Evolutionary conservation across 2,113 vertebrate genomes (phyloP).

Genomic region (Lamprologus lemairii): DNA sequence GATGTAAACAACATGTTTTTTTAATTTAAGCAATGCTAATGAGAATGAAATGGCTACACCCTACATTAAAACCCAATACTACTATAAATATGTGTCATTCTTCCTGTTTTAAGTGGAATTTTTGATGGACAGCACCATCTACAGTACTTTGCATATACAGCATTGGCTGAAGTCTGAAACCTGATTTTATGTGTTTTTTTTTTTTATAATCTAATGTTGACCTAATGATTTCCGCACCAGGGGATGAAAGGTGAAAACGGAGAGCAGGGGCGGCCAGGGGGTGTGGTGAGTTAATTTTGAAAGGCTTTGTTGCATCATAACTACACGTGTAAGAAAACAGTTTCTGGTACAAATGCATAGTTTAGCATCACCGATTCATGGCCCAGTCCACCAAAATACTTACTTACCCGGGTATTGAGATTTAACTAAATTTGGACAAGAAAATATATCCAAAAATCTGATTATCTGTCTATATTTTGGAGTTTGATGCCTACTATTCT

Average conservation of each 20-base stretch:
- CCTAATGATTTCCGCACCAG: constrained; percentile 36
- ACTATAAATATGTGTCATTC: neutral
- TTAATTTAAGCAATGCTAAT: neutral
- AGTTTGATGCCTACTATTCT: neutral
- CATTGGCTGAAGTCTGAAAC: neutral
- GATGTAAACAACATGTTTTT: neutral
- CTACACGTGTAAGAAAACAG: neutral
- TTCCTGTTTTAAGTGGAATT: neutral
- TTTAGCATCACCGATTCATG: neutral
- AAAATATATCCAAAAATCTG: neutral
- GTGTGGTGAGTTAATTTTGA: constrained; percentile 68
- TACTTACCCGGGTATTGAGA: neutral
- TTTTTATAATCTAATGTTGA: neutral
- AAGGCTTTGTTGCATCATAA: neutral
- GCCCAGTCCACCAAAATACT: neutral
- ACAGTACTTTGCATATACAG: neutral
- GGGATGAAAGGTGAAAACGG: constrained; percentile 79
- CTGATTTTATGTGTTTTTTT: neutral
- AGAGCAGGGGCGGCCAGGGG: constrained; percentile 76
- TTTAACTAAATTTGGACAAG: neutral
- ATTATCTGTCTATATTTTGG: neutral
- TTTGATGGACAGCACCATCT: neutral
- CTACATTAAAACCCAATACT: neutral
- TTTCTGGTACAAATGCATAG: neutral
- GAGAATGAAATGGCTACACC: neutral